Evolutionary conservation across 2,113 vertebrate genomes (phyloP).

Genomic region (Centropristis striata): DNA sequence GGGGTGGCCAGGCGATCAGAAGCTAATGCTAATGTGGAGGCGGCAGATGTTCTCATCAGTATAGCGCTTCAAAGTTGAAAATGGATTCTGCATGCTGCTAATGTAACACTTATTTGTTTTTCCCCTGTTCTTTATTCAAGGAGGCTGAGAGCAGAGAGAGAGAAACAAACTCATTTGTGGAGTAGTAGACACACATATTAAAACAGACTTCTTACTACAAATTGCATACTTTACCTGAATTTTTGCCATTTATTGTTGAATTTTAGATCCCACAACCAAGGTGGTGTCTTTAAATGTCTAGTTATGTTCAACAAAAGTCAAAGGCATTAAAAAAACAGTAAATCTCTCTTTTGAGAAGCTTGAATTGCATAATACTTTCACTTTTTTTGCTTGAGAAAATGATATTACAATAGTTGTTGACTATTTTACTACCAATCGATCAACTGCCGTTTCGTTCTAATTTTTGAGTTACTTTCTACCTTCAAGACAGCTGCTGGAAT

Average conservation of each 20-base stretch:
- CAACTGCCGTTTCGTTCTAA: neutral
- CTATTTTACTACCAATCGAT: neutral
- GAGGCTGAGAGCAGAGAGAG: neutral
- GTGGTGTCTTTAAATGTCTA: neutral
- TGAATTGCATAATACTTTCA: too few species aligned
- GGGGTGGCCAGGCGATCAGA: conserved; percentile 52
- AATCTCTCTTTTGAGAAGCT: too few species aligned
- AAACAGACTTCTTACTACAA: neutral
- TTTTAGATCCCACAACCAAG: neutral
- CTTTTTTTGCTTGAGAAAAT: neutral
- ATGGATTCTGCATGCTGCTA: conserved; percentile 37
- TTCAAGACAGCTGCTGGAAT: neutral
- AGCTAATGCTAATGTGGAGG: conserved; percentile 68
- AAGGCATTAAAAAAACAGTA: neutral
- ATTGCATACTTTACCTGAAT: neutral
- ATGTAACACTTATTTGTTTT: conserved; percentile 27
- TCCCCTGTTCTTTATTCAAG: conserved; percentile 13
- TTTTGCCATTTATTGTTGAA: neutral
- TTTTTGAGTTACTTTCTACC: neutral
- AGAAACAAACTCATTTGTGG: neutral
- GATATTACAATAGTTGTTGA: neutral
- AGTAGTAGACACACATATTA: neutral
- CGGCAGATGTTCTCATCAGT: conserved; percentile 77
- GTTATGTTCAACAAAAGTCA: conserved; percentile 7
- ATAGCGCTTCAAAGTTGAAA: conserved; percentile 56